Percentiles rank a stretch among this genome's conserved stretches.
Evolutionary conservation across 1,140 invertebrate genomes (phyloP).

Genomic region (Rhyacophila brunnea): DNA sequence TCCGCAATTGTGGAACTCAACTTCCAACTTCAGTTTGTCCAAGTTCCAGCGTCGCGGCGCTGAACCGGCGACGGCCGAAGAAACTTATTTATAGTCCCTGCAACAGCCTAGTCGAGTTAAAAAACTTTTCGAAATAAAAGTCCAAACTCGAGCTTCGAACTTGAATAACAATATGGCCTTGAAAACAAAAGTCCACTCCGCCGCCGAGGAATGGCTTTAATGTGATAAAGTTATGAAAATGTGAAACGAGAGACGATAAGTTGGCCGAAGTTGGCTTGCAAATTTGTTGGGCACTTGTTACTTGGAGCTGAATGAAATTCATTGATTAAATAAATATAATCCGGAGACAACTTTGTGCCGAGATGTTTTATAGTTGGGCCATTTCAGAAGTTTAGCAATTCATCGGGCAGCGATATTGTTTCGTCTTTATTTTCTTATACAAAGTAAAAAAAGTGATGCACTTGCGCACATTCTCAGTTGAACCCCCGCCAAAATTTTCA

Average conservation of each 20-base stretch:
- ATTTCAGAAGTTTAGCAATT: too few species aligned
- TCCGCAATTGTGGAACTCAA: conserved; percentile 28
- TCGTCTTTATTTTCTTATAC: too few species aligned
- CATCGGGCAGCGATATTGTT: too few species aligned
- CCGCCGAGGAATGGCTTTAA: conserved; percentile 19
- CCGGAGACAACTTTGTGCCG: too few species aligned
- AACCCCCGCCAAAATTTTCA: too few species aligned
- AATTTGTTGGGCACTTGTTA: conserved; percentile 10
- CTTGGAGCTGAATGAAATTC: neutral
- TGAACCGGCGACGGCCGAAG: conserved; percentile 5
- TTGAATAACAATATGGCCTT: conserved; percentile 37
- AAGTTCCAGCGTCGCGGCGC: conserved; percentile 11
- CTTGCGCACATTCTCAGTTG: too few species aligned
- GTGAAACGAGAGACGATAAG: neutral
- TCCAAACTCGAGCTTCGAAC: conserved; percentile 34
- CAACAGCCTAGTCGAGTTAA: conserved; percentile 20
- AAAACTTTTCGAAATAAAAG: conserved; percentile 36
- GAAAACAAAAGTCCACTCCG: conserved; percentile 34
- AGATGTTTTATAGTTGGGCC: too few species aligned
- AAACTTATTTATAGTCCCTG: conserved; percentile 36
- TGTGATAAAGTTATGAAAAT: conserved; percentile 36
- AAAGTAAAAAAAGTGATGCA: too few species aligned
- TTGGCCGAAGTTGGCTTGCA: neutral
- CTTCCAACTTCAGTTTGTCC: conserved; percentile 12
- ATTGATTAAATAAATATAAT: too few species aligned